Percentiles rank a stretch among this genome's conserved stretches.
Evolutionary conservation across 2,113 vertebrate species (phyloP).

Genomic region (Notarius lentiginosus): DNA sequence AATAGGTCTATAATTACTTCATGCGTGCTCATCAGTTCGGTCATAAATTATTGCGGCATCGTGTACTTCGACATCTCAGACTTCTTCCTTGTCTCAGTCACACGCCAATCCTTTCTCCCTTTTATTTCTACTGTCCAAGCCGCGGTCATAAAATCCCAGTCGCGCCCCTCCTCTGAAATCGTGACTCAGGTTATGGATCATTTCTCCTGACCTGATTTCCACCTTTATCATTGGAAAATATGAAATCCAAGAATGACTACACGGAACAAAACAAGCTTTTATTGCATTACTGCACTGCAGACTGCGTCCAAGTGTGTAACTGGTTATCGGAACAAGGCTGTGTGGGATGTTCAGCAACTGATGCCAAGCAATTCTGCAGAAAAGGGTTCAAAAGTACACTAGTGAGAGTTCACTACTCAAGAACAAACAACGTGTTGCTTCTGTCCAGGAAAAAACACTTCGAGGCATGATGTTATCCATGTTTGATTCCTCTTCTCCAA

Average conservation of each 20-base stretch:
- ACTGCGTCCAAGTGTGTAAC: background rate
- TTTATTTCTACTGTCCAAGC: background rate
- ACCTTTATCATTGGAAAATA: conserved; percentile 2
- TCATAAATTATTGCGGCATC: background rate
- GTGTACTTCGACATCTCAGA: background rate
- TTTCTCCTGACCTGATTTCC: background rate
- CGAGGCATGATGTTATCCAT: too few species aligned
- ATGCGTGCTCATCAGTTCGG: background rate
- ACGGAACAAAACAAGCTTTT: background rate
- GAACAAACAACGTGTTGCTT: too few species aligned
- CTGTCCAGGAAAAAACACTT: too few species aligned
- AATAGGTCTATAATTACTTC: too few species aligned
- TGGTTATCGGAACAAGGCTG: conserved; percentile 8
- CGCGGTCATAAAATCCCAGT: background rate
- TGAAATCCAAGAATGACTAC: background rate
- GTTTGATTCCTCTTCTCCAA: too few species aligned
- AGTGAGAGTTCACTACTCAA: too few species aligned
- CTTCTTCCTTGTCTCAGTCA: background rate
- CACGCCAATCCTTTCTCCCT: background rate
- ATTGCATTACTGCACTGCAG: background rate
- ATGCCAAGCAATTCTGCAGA: background rate
- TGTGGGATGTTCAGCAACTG: background rate
- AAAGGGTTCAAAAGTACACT: background rate
- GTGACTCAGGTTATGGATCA: background rate
- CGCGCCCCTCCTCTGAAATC: too few species aligned